These are phyloP conservation scores for Sebastes kiyomatsui DNA, from an alignment of 2,797 vertebrate species.

Conservation along the genomic window DNA sequence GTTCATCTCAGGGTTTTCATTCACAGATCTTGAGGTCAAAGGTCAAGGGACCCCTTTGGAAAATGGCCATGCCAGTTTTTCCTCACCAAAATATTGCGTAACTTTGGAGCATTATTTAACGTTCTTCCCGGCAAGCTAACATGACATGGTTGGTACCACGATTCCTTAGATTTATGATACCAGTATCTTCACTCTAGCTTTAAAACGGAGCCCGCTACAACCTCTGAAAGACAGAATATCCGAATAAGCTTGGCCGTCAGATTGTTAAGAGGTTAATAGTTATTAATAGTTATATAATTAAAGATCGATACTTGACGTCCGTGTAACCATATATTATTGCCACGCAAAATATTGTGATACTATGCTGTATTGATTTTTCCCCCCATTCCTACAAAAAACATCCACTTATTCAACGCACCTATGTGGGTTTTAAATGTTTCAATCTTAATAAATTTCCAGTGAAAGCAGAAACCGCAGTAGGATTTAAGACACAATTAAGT, in stretches of 20 bases:
- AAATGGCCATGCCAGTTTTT: neutral
- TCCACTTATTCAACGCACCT: neutral
- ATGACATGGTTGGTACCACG: neutral
- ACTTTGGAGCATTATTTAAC: neutral
- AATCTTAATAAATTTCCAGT: constrained; percentile 3
- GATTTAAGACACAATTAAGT: neutral
- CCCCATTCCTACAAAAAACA: neutral
- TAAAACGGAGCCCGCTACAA: neutral
- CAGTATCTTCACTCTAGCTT: neutral
- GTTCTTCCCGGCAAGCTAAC: neutral
- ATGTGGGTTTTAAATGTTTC: neutral
- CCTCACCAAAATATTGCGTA: neutral
- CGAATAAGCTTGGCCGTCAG: fast-evolving
- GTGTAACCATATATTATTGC: neutral
- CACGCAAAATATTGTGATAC: neutral
- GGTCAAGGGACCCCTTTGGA: neutral
- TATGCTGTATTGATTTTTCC: neutral
- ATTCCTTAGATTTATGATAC: neutral
- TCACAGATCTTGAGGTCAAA: neutral
- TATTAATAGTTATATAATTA: neutral
- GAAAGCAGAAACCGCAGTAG: neutral
- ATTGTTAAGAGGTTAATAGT: neutral
- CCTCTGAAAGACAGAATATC: neutral
- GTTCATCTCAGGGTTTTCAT: neutral
- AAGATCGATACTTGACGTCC: neutral